These are phyloP conservation scores for Metaphire vulgaris DNA, from an alignment of 1,140 invertebrate species.

Conservation along the genomic window DNA sequence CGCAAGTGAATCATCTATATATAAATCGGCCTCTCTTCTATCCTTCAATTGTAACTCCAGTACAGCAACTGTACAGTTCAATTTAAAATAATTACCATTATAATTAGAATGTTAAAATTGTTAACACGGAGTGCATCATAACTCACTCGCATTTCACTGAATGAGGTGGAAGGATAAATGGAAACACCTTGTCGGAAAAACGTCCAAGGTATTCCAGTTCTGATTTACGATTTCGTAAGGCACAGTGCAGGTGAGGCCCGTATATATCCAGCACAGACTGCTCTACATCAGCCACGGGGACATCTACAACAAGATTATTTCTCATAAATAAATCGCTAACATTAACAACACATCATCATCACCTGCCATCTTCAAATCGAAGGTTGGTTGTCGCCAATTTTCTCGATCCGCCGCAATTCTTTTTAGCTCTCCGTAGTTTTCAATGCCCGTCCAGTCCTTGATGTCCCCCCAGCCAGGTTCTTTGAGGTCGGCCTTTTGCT, in stretches of 20 bases:
- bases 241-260: conserved; percentile 63
- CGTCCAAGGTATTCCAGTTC: conserved; percentile 67
- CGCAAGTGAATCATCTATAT: too few relatives aligned
- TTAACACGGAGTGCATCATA: neutral
- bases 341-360: conserved; percentile 7
- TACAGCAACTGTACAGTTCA: too few relatives aligned
- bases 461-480: too few relatives aligned
- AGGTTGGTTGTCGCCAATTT: conserved; percentile 9
- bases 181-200: conserved; percentile 61
- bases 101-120: too few relatives aligned
- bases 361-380: conserved; percentile 18
- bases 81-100: too few relatives aligned
- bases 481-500: too few relatives aligned
- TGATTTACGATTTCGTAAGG: conserved; percentile 61
- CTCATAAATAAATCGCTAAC: neutral
- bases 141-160: conserved; percentile 48
- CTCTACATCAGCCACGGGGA: conserved; percentile 46
- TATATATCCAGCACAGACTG: conserved; percentile 57
- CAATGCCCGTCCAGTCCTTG: too few relatives aligned
- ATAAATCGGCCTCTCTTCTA: too few relatives aligned
- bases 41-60: too few relatives aligned
- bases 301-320: conserved; percentile 24
- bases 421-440: conserved; percentile 5
- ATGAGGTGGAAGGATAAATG: conserved; percentile 56
- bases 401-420: conserved; percentile 7